Evolutionary conservation across 2,113 vertebrate genomes (phyloP).

Genomic region (Erythrocercus mccallii): DNA sequence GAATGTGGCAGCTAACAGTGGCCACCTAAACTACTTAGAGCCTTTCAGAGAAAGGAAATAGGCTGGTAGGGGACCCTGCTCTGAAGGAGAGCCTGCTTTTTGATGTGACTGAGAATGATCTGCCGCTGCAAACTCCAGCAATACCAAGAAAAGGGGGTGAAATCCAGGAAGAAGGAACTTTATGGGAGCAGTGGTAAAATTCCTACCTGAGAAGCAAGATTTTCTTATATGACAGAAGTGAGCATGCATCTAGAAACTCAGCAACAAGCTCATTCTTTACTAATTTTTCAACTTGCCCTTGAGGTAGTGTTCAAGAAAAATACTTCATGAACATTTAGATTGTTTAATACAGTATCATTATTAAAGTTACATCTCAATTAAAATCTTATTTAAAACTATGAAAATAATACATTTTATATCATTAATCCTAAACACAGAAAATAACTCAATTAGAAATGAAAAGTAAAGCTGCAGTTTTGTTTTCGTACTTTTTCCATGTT

Average conservation of each 20-base stretch:
- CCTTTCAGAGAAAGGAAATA: background rate
- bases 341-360: background rate
- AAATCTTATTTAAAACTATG: background rate
- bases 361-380: background rate
- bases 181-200: background rate
- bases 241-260: background rate
- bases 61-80: fast-evolving
- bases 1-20: background rate
- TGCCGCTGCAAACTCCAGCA: background rate
- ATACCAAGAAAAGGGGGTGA: background rate
- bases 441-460: background rate
- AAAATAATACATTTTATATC: background rate
- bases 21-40: background rate
- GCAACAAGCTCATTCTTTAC: background rate
- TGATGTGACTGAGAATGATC: background rate
- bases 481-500: background rate
- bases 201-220: background rate
- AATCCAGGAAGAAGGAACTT: background rate
- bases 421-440: background rate
- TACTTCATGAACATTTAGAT: background rate
- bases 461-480: background rate
- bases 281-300: background rate
- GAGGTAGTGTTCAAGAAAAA: background rate
- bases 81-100: fast-evolving
- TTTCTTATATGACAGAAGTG: background rate